Percentiles rank a stretch among this genome's conserved stretches.
Conservation (phyloP, 1,140 invertebrate species). For the Drosophila jambulina region DNA sequence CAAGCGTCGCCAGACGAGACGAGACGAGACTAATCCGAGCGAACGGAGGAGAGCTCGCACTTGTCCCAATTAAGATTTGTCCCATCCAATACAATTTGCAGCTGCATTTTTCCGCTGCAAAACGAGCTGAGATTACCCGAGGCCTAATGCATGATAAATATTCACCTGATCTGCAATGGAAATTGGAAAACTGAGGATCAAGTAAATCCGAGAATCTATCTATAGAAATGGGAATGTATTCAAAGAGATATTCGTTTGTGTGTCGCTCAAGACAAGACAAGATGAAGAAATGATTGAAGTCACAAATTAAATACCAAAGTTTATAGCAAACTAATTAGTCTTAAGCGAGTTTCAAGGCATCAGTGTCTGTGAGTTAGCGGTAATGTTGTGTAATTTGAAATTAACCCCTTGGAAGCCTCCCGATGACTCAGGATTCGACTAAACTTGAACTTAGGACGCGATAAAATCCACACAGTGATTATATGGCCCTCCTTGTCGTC, state of each 20-base stretch:
- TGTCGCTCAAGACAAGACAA: no score
- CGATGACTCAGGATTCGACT: slow-evolving; percentile 17
- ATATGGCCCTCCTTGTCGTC: slow-evolving; percentile 17
- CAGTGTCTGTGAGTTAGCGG: no score
- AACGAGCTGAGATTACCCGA: slow-evolving; percentile 48
- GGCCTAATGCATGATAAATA: slow-evolving; percentile 1
- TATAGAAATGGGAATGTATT: background rate
- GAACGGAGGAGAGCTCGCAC: slow-evolving; percentile 44
- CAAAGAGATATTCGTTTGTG: background rate
- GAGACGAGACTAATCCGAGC: slow-evolving; percentile 30
- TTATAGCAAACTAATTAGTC: background rate
- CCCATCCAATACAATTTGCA: slow-evolving; percentile 72
- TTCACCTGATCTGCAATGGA: slow-evolving; percentile 12
- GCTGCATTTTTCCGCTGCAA: slow-evolving; percentile 38
- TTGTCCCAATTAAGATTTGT: slow-evolving; percentile 81
- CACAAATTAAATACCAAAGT: background rate
- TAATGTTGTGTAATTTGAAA: background rate
- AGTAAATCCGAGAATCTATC: background rate
- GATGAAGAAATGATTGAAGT: background rate
- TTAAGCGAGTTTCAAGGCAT: background rate
- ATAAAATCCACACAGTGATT: slow-evolving; percentile 41
- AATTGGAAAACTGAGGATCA: background rate
- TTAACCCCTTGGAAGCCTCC: background rate
- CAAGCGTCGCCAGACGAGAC: slow-evolving; percentile 26
- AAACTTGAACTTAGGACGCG: slow-evolving; percentile 45